phyloP scores from a whole-genome alignment of 2,888 invertebrate genomes.

The Scotopteryx bipunctaria region DNA sequence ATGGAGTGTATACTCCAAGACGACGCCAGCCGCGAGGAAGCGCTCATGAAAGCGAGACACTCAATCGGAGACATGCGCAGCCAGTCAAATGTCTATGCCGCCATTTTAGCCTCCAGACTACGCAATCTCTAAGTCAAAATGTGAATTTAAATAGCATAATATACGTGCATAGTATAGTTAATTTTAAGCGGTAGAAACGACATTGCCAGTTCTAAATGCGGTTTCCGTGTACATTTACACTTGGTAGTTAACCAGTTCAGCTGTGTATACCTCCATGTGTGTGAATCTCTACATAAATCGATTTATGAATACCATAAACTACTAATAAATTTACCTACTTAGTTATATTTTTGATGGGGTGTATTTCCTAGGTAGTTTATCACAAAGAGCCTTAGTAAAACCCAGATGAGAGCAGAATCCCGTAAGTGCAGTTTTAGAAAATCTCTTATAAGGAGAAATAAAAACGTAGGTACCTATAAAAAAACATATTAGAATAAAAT shows the following conservation, averaged over 20 bases:
- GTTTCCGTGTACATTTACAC: not conserved
- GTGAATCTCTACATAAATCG: too few species aligned
- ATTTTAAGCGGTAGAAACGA: not conserved
- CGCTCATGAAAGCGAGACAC: slow-evolving; percentile 66
- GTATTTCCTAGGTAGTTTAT: too few species aligned
- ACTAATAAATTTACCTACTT: too few species aligned
- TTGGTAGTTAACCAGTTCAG: not conserved
- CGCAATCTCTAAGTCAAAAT: slow-evolving; percentile 42
- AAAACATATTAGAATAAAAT: not conserved
- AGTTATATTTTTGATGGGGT: too few species aligned
- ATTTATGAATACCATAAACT: too few species aligned
- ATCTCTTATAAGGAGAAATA: too few species aligned
- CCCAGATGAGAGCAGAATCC: too few species aligned
- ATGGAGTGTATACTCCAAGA: slow-evolving; percentile 87
- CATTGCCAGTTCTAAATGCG: slow-evolving; percentile 2
- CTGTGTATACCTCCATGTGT: too few species aligned
- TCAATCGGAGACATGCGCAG: slow-evolving; percentile 75
- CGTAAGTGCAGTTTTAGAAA: too few species aligned
- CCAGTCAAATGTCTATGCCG: slow-evolving; percentile 58
- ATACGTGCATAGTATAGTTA: not conserved
- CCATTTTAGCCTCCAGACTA: slow-evolving; percentile 55
- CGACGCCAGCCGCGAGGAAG: slow-evolving; percentile 79
- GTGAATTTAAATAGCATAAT: slow-evolving; percentile 11
- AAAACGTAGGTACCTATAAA: too few species aligned
- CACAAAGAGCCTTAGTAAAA: too few species aligned